These are phyloP conservation scores for Melipona quadrifasciata DNA, from an alignment of 1,140 invertebrate species.

Conservation along the genomic window DNA sequence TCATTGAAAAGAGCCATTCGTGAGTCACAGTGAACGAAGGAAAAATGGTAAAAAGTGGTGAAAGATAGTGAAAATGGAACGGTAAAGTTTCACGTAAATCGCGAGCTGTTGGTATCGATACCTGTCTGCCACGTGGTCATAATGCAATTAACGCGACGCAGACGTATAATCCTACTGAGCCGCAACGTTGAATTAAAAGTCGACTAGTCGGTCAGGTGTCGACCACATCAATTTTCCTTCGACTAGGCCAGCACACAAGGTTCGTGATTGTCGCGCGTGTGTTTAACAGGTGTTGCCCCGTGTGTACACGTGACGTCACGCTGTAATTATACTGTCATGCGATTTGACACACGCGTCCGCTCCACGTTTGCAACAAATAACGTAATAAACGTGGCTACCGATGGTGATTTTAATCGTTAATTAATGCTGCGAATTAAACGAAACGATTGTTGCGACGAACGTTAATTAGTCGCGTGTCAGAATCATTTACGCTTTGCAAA, in stretches of 20 bases:
- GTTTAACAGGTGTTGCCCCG: constrained; percentile 5
- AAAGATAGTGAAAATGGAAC: too few relatives aligned
- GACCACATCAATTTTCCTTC: constrained; percentile 3
- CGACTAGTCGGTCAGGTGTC: constrained; percentile 21
- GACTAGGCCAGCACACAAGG: not conserved
- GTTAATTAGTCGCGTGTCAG: not conserved
- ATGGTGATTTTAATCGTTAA: not conserved
- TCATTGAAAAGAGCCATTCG: too few relatives aligned
- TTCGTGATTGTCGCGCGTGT: constrained; percentile 1
- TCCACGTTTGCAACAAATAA: not conserved
- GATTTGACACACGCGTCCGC: not conserved
- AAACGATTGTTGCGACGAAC: not conserved
- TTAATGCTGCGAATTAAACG: not conserved
- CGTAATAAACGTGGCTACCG: too few relatives aligned
- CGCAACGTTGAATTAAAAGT: not conserved
- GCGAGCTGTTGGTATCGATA: not conserved
- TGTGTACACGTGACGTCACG: not conserved
- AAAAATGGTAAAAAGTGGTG: too few relatives aligned
- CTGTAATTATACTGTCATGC: not conserved
- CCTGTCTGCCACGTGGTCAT: not conserved
- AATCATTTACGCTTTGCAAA: not conserved
- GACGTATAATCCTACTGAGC: constrained; percentile 13
- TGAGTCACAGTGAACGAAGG: too few relatives aligned
- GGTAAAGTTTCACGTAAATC: not conserved
- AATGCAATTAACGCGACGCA: constrained; percentile 16